Evolutionary conservation across 2,888 invertebrate species (phyloP).

Genomic region (Trachelus stipa): DNA sequence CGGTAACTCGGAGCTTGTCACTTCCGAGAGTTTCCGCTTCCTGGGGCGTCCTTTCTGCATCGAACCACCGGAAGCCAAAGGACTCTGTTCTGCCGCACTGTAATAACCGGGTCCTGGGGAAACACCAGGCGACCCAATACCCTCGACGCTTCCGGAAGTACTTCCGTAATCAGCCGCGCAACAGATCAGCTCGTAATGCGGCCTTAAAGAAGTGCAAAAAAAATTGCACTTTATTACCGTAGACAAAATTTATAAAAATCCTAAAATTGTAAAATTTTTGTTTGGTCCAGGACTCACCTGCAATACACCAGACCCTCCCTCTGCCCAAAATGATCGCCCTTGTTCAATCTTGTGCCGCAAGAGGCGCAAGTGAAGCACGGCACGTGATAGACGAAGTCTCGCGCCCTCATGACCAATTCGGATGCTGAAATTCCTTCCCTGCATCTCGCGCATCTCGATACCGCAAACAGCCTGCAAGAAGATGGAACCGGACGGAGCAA

Average conservation of each 20-base stretch:
- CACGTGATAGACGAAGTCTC: conserved; percentile 89
- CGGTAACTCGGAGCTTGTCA: conserved; percentile 74
- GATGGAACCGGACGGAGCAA: not conserved
- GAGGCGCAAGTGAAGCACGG: conserved; percentile 90
- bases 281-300: conserved; percentile 55
- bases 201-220: conserved; percentile 58
- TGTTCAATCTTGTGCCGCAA: conserved; percentile 83
- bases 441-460: conserved; percentile 87
- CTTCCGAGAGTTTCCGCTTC: conserved; percentile 76
- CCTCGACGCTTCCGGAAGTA: conserved; percentile 73
- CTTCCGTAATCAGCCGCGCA: conserved; percentile 70
- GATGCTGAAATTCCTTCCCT: conserved; percentile 86
- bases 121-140: conserved; percentile 70
- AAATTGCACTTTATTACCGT: not conserved
- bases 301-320: conserved; percentile 83
- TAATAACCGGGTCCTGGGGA: conserved; percentile 75
- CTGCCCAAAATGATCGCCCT: conserved; percentile 94
- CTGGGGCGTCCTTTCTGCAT: conserved; percentile 84
- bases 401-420: conserved; percentile 91
- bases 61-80: conserved; percentile 54
- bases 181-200: conserved; percentile 77
- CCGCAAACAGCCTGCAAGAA: conserved; percentile 83
- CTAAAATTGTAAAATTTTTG: not conserved
- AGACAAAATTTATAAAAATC: not conserved
- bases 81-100: conserved; percentile 69